Percentiles rank a stretch among this genome's conserved stretches.
Evolutionary conservation across 2,888 invertebrate species (phyloP).

Genomic region (Pegoplata infirma): DNA sequence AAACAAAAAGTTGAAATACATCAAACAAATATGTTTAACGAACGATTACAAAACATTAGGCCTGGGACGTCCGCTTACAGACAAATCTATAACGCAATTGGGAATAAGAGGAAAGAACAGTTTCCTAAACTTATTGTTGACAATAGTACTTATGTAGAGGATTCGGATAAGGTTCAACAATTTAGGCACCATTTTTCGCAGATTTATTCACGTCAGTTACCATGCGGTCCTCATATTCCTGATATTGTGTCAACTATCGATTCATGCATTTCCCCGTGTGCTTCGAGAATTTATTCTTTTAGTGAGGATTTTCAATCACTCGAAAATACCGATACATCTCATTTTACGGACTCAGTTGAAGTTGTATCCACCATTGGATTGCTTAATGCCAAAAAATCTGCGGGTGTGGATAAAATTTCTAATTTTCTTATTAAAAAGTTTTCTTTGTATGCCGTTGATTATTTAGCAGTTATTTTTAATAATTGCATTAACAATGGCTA

Average conservation of each 20-base stretch:
- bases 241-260: neutral
- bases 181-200: constrained; percentile 1
- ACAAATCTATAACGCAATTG: neutral
- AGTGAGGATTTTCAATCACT: neutral
- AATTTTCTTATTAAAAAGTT: neutral
- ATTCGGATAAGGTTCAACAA: neutral
- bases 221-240: neutral
- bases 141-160: neutral
- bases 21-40: neutral
- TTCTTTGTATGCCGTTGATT: neutral
- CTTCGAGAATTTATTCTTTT: neutral
- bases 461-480: neutral
- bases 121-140: neutral
- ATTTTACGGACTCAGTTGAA: neutral
- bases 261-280: neutral
- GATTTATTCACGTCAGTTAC: neutral
- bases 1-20: no score
- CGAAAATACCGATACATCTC: no score
- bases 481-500: constrained; percentile 12
- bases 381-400: neutral
- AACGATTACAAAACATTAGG: neutral
- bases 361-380: neutral
- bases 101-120: neutral
- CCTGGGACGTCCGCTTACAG: neutral
- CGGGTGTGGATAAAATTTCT: neutral